These are phyloP conservation scores for Virgularia gustaviana DNA, from an alignment of 92 coral and sea anemone genomes.

Conservation along the genomic window DNA sequence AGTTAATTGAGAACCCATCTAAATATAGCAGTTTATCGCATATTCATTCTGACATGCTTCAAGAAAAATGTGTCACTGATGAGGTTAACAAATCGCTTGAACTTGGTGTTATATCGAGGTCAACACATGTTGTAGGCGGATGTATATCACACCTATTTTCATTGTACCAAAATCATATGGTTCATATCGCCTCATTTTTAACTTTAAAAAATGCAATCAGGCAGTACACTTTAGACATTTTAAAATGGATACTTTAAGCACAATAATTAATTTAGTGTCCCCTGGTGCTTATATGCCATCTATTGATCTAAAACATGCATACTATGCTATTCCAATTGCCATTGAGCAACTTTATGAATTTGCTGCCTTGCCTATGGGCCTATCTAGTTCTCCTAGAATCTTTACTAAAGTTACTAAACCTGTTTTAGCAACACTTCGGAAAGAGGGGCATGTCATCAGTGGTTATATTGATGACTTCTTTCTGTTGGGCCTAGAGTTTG, in stretches of 20 bases:
- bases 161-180: conserved; percentile 34
- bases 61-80: too few relatives aligned
- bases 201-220: conserved; percentile 49
- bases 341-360: conserved; percentile 5
- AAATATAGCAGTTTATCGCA: too few relatives aligned
- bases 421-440: conserved; percentile 24
- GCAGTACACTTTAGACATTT: conserved; percentile 42
- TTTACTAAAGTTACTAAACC: conserved; percentile 32
- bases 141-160: conserved; percentile 9
- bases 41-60: too few relatives aligned
- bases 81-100: too few relatives aligned
- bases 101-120: too few relatives aligned
- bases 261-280: conserved; percentile 22
- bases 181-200: conserved; percentile 28
- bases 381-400: conserved; percentile 31
- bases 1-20: too few relatives aligned
- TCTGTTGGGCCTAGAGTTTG: conserved; percentile 6
- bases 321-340: conserved; percentile 31
- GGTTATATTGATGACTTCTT: conserved; percentile 29
- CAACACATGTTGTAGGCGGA: too few relatives aligned
- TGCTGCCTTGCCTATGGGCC: conserved; percentile 36
- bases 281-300: conserved; percentile 44
- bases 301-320: conserved; percentile 44
- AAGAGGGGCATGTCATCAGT: conserved; percentile 22
- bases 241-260: conserved; percentile 49